Conservation (phyloP, 2,888 invertebrate species). For the Drosophila putrida region DNA sequence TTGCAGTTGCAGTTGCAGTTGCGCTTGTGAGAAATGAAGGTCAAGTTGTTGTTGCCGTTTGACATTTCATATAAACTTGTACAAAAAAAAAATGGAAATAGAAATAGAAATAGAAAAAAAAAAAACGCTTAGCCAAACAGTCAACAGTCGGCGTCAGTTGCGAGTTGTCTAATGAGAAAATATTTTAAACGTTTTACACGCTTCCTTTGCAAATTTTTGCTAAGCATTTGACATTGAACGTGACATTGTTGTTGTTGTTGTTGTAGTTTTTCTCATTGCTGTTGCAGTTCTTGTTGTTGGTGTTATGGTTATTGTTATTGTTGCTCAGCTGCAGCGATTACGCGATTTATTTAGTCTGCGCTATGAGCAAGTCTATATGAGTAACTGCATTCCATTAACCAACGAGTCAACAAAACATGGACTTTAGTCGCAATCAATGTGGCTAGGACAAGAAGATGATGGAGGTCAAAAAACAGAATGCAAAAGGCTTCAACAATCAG, state of each 20-base stretch:
- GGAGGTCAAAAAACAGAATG: background rate
- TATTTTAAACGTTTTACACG: slow-evolving; percentile 79
- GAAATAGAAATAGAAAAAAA: slow-evolving; percentile 1
- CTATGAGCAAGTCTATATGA: slow-evolving; percentile 24
- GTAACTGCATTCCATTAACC: slow-evolving; percentile 52
- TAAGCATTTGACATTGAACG: slow-evolving; percentile 76
- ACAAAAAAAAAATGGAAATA: slow-evolving; percentile 23
- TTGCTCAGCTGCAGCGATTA: slow-evolving; percentile 69
- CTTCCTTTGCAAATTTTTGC: slow-evolving; percentile 77
- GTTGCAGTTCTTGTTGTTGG: slow-evolving; percentile 20
- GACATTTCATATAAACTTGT: slow-evolving; percentile 78
- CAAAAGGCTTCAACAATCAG: background rate
- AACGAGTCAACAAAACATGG: slow-evolving; percentile 8
- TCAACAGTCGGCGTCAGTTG: slow-evolving; percentile 46
- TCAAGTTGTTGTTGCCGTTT: slow-evolving; percentile 68
- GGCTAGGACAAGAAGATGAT: slow-evolving; percentile 4
- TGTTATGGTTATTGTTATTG: slow-evolving; percentile 21
- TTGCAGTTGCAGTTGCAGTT: slow-evolving; percentile 58
- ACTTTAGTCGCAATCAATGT: slow-evolving; percentile 34
- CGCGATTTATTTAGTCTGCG: slow-evolving; percentile 64
- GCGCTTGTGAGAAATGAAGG: slow-evolving; percentile 74
- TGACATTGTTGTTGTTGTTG: slow-evolving; percentile 71
- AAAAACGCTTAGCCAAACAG: slow-evolving; percentile 30
- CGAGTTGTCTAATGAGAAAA: slow-evolving; percentile 75
- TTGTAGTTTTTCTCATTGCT: slow-evolving; percentile 30